A percentile compares a stretch with the other conserved stretches of the same genome.
These are phyloP conservation scores for Sarcophaga caerulescens DNA, from an alignment of 2,888 invertebrate species.

Conservation along the genomic window DNA sequence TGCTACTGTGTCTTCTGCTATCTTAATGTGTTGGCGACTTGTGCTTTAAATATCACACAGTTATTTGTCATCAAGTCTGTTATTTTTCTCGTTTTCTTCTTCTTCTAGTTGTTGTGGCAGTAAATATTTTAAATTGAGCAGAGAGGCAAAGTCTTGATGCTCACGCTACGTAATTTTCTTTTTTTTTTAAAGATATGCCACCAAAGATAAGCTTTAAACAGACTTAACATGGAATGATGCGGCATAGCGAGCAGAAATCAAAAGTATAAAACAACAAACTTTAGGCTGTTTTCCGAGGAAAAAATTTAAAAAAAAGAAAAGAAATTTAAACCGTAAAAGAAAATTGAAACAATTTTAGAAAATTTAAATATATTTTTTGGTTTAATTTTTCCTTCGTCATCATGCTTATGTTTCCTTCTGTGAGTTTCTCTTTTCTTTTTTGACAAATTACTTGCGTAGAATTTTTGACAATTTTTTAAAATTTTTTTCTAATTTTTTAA, in stretches of 20 bases:
- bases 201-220: conserved; percentile 24
- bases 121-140: conserved; percentile 24
- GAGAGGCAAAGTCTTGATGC: conserved; percentile 11
- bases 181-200: conserved; percentile 17
- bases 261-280: conserved; percentile 7
- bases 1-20: background rate
- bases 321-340: too few species aligned
- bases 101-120: background rate
- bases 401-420: background rate
- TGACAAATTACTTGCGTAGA: conserved; percentile 55
- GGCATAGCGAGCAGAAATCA: background rate
- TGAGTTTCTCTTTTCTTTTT: conserved; percentile 13
- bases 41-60: conserved; percentile 18
- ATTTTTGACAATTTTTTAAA: conserved; percentile 41
- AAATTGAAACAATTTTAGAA: background rate
- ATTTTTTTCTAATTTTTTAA: conserved; percentile 18
- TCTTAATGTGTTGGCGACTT: conserved; percentile 17
- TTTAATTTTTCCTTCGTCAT: too few species aligned
- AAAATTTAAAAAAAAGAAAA: too few species aligned
- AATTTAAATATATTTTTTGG: conserved; percentile 2
- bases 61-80: conserved; percentile 59
- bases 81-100: background rate
- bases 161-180: background rate
- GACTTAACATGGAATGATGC: background rate
- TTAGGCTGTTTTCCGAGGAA: conserved; percentile 33